A percentile compares a stretch with the other conserved stretches of the same genome.
phyloP scores from a whole-genome alignment of 2,113 vertebrate genomes.

The Tupaia tana region DNA sequence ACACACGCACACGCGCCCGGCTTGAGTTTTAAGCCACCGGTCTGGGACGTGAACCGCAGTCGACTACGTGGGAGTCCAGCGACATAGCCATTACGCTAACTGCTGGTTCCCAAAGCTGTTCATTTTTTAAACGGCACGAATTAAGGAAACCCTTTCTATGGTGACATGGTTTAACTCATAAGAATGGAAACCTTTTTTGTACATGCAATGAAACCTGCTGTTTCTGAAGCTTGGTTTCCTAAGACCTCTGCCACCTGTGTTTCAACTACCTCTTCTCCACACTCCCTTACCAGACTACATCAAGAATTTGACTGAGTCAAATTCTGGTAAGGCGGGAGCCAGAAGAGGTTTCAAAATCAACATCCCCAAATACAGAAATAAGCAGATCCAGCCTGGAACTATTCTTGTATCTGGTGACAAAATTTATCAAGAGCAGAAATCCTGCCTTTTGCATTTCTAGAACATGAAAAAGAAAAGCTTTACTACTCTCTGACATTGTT shows the following conservation, averaged over 20 bases:
- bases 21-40: too few species aligned
- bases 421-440: neutral
- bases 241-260: neutral
- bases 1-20: too few species aligned
- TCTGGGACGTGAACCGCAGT: too few species aligned
- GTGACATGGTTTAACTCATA: constrained; percentile 1
- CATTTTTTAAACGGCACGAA: neutral
- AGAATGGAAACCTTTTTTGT: neutral
- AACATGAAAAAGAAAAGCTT: neutral
- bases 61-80: too few species aligned
- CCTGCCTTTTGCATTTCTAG: neutral
- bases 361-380: neutral
- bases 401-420: neutral
- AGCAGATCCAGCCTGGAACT: neutral
- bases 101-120: constrained; percentile 25
- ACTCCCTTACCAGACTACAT: neutral
- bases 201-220: neutral
- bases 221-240: neutral
- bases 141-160: constrained; percentile 34
- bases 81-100: too few species aligned
- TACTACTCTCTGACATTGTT: neutral
- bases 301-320: neutral
- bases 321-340: neutral
- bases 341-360: constrained; percentile 2
- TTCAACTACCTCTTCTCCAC: neutral